A percentile compares a stretch with the other conserved stretches of the same genome.
These are phyloP conservation scores for Chelonus insularis DNA, from an alignment of 1,140 invertebrate genomes.

Conservation along the genomic window DNA sequence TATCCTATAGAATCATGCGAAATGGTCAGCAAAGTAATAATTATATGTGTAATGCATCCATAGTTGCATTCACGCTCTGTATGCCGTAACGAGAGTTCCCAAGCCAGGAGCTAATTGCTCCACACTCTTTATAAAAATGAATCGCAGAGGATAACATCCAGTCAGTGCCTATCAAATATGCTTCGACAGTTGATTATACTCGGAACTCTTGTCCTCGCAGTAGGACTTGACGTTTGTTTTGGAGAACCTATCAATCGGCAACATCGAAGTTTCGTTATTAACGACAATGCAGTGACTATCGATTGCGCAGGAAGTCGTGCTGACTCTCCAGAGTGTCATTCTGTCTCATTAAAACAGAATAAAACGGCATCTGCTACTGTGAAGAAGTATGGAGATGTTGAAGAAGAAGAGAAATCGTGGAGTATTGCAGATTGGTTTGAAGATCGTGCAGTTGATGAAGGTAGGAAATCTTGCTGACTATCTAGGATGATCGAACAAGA, in stretches of 20 bases:
- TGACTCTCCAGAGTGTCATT: constrained; percentile 21
- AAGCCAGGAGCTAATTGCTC: constrained; percentile 43
- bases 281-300: constrained; percentile 18
- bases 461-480: constrained; percentile 22
- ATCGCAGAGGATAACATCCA: constrained; percentile 19
- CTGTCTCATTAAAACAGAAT: background rate
- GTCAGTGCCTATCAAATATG: constrained; percentile 54
- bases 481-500: background rate
- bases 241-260: constrained; percentile 32
- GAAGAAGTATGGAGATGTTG: background rate
- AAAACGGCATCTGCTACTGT: background rate
- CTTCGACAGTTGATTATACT: constrained; percentile 43
- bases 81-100: constrained; percentile 41
- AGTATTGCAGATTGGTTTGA: constrained; percentile 16
- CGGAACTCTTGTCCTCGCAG: constrained; percentile 33
- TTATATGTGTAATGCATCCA: constrained; percentile 47
- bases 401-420: constrained; percentile 13
- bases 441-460: constrained; percentile 31
- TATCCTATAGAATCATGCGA: constrained; percentile 21
- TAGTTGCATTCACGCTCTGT: constrained; percentile 59
- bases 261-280: constrained; percentile 26
- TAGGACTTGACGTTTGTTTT: constrained; percentile 32
- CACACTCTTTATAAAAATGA: constrained; percentile 52
- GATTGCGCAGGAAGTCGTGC: constrained; percentile 17
- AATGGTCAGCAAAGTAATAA: constrained; percentile 37